Evolutionary conservation across 2,113 vertebrate genomes (phyloP), one percentile per base, ranked within the genome.

Genomic region (Narcine bancroftii): DNA sequence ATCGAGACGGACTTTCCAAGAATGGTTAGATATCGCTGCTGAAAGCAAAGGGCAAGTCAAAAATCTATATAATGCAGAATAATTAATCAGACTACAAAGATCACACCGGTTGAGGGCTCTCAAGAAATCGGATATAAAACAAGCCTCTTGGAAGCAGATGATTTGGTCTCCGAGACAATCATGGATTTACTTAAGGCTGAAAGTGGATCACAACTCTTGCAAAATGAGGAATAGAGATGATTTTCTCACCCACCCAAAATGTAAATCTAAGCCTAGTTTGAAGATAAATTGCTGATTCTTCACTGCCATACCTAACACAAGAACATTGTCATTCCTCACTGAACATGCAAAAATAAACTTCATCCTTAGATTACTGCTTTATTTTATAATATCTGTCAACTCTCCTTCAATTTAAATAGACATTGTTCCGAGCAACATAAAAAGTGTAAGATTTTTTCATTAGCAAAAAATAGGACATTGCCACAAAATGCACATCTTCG

Each of bases 1-100:
- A 91, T 91, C 89, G 89, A 69, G 26, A 91, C 89, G 42, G 63
- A 69, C 65, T 69, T 69, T 71, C 89, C 65, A 91, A 91, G 89
- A 69, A 91, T 91, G 11, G 89, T 91, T 0, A 91, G 89, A 13
- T 36, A 47, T 13, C 89, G 63, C 89, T 91, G 89, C 65, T 91
- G 89, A 7, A 69, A 91, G 47, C 65, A 71, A 91, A 45, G 29
- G 63, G 33, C 24, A 66, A 91, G 89, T 91, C 89, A 91, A 42
- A n/a, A 47, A 47, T 19, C 65, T 47, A 29, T 39, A 45, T 26
- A 69, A 91, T 89, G 36, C 10, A 65, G 85, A 19, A 47, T 6
- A 91, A 11, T 39, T 13, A n/a, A 75, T 75, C 11, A 50, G 11
- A 71, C 65, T 45, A 71, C 24, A 91, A 36, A 91, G 89, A 66